Conservation (phyloP, 1,140 invertebrate genomes). For the Paralvinella palmiformis region DNA sequence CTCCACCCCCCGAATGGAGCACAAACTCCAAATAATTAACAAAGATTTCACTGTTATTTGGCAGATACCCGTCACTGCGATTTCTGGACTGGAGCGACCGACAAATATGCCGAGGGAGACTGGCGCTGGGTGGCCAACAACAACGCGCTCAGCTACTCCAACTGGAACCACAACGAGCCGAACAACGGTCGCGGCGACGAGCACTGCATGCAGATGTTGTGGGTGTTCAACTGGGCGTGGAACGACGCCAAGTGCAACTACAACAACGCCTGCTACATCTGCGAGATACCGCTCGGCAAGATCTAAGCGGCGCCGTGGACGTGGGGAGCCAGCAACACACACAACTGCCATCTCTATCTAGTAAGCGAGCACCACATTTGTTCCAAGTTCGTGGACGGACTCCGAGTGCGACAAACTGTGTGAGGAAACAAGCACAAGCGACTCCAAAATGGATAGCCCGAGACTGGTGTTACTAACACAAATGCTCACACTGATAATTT, state of each 20-base stretch:
- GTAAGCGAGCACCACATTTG: too few species aligned
- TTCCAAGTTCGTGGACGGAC: too few species aligned
- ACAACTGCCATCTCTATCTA: too few species aligned
- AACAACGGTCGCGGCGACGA: conserved; percentile 18
- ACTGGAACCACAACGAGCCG: conserved; percentile 16
- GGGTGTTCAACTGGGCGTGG: conserved; percentile 16
- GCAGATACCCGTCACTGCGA: conserved; percentile 14
- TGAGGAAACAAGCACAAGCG: neutral
- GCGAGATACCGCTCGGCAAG: neutral
- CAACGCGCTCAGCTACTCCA: neutral
- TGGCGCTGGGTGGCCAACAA: conserved; percentile 9
- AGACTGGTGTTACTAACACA: too few species aligned
- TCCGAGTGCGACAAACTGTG: neutral
- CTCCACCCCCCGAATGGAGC: too few species aligned
- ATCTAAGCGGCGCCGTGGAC: too few species aligned
- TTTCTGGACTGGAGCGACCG: conserved; percentile 12
- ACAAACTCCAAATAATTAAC: too few species aligned
- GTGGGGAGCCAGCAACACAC: too few species aligned
- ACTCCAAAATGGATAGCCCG: too few species aligned
- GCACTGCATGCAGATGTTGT: conserved; percentile 17
- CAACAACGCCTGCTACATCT: conserved; percentile 16
- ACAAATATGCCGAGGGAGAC: neutral
- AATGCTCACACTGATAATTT: too few species aligned
- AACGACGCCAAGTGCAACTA: conserved; percentile 17
- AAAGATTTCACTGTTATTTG: neutral